phyloP scores from a whole-genome alignment of 2,888 invertebrate genomes.

The Drosophila vallismaia region DNA sequence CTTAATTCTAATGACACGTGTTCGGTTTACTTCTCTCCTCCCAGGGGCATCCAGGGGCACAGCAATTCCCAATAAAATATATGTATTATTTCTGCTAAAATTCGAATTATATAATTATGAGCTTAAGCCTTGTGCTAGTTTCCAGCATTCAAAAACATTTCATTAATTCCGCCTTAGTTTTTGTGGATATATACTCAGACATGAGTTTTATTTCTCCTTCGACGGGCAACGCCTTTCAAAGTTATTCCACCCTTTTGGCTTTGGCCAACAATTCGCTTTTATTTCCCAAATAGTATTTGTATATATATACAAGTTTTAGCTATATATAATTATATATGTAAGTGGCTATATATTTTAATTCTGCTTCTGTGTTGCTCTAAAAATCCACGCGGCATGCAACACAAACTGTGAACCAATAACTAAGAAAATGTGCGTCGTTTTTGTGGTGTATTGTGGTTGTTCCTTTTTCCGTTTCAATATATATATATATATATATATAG shows the following conservation, averaged over 20 bases:
- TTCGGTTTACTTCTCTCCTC: conserved; percentile 12
- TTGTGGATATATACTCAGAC: conserved; percentile 18
- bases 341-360: conserved; percentile 33
- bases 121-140: conserved; percentile 65
- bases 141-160: conserved; percentile 51
- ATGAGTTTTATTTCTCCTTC: conserved; percentile 21
- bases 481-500: conserved; percentile 2
- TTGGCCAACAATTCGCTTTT: conserved; percentile 31
- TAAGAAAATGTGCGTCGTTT: conserved; percentile 56
- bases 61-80: not conserved
- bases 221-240: conserved; percentile 64
- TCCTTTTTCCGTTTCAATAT: conserved; percentile 30
- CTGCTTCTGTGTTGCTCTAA: conserved; percentile 32
- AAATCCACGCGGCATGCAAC: conserved; percentile 65
- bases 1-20: conserved; percentile 23
- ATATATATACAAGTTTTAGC: conserved; percentile 9
- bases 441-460: conserved; percentile 1
- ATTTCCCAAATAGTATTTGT: conserved; percentile 3
- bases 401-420: conserved; percentile 21
- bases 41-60: not conserved
- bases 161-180: conserved; percentile 56
- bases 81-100: conserved; percentile 9
- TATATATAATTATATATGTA: conserved; percentile 33
- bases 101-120: conserved; percentile 61
- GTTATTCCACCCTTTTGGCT: conserved; percentile 39